Conservation (phyloP, 2,888 invertebrate species). For the Drosophila subsilvestris region DNA sequence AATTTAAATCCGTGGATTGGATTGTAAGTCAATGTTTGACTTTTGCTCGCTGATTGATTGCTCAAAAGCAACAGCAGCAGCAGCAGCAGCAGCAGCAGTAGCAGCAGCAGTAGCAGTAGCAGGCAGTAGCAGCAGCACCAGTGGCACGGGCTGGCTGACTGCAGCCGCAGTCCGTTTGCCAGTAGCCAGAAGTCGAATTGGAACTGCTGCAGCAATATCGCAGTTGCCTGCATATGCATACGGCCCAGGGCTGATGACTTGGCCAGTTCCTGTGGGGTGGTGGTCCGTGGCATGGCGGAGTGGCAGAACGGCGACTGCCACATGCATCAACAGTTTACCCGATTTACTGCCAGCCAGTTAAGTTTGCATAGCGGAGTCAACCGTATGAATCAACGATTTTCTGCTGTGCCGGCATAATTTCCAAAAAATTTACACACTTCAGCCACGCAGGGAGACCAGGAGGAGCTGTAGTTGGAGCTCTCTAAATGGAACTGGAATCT, state of each 20-base stretch:
- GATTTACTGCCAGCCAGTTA: conserved; percentile 71
- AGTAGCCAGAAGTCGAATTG: conserved; percentile 15
- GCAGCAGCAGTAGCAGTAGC: conserved; percentile 51
- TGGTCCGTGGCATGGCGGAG: background rate
- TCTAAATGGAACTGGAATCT: conserved; percentile 31
- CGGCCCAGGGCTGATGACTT: conserved; percentile 73
- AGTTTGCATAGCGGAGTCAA: conserved; percentile 76
- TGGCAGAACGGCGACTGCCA: conserved; percentile 28
- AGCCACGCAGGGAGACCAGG: conserved; percentile 2
- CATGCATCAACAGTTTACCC: conserved; percentile 74
- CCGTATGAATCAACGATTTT: conserved; percentile 78
- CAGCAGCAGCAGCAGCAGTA: conserved; percentile 26
- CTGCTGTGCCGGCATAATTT: conserved; percentile 76
- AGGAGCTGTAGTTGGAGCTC: conserved; percentile 1
- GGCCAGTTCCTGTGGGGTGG: conserved; percentile 49
- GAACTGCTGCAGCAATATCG: conserved; percentile 51
- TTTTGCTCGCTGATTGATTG: conserved; percentile 83
- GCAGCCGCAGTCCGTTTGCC: conserved; percentile 44
- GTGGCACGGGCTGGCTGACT: conserved; percentile 5
- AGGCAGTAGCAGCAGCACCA: conserved; percentile 32
- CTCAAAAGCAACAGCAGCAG: conserved; percentile 75
- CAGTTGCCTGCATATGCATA: conserved; percentile 73
- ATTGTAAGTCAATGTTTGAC: conserved; percentile 83
- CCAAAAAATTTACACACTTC: conserved; percentile 52
- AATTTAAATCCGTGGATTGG: conserved; percentile 83